phyloP scores from a whole-genome alignment of 2,113 vertebrate species.

The Xyrauchen texanus region DNA sequence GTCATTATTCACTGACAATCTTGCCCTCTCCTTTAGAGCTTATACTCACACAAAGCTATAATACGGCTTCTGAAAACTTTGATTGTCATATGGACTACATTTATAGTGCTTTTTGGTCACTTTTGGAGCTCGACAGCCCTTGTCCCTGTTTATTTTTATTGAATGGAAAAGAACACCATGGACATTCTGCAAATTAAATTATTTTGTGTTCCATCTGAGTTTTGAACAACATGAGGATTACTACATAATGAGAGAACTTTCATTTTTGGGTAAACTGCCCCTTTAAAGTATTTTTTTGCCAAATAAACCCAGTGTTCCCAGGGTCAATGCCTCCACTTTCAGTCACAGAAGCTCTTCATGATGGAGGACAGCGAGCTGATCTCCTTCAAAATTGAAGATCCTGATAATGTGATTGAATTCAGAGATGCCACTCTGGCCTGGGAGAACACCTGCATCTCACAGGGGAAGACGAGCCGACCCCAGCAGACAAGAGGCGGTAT shows the following conservation, averaged over 20 bases:
- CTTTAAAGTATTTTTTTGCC: not conserved
- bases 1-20: too few relatives aligned
- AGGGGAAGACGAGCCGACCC: constrained; percentile 5
- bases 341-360: constrained; percentile 74
- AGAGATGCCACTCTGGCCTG: constrained; percentile 75
- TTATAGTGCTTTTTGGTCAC: too few relatives aligned
- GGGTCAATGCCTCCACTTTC: not conserved
- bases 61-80: too few relatives aligned
- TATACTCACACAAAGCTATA: too few relatives aligned
- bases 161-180: too few relatives aligned
- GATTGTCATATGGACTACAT: too few relatives aligned
- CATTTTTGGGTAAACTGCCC: not conserved
- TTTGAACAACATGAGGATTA: not conserved
- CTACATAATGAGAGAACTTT: too few relatives aligned
- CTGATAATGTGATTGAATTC: constrained; percentile 73
- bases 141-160: too few relatives aligned
- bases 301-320: not conserved
- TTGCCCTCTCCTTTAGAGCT: too few relatives aligned
- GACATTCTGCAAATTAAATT: too few relatives aligned
- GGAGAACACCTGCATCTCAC: constrained; percentile 65
- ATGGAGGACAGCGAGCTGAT: constrained; percentile 76
- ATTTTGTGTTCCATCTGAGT: too few relatives aligned
- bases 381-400: constrained; percentile 66
- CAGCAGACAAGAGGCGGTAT: constrained; percentile 64
- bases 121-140: too few relatives aligned